Evolutionary conservation across 2,797 vertebrate species (phyloP).

Genomic region (Phaenicophaeus curvirostris): DNA sequence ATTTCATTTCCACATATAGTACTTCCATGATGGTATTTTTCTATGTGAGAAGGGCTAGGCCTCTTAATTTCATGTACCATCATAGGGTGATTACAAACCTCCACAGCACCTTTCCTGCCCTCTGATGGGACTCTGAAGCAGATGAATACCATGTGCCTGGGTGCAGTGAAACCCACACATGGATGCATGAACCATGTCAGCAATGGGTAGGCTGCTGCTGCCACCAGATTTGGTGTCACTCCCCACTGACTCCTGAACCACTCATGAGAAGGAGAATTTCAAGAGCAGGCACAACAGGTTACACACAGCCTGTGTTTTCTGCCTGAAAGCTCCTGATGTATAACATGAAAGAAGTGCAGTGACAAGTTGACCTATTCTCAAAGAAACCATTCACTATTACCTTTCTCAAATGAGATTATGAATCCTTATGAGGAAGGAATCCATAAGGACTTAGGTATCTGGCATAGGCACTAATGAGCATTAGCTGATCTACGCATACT

Average conservation of each 20-base stretch:
- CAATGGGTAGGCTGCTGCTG: not conserved
- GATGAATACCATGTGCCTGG: rapidly evolving
- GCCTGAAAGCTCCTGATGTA: not conserved
- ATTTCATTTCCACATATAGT: not conserved
- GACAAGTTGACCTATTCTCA: not conserved
- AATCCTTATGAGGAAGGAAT: not conserved
- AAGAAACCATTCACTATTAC: not conserved
- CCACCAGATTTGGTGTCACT: not conserved
- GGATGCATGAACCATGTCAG: too few relatives aligned
- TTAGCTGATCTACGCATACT: not conserved
- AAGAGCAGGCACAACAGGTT: not conserved
- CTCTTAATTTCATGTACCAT: not conserved
- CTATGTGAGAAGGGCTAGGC: not conserved
- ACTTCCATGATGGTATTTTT: not conserved
- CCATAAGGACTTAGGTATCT: not conserved
- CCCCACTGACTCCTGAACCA: not conserved
- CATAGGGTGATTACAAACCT: not conserved
- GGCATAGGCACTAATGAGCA: not conserved
- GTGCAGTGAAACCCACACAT: not conserved
- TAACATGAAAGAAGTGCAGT: not conserved
- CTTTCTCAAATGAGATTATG: not conserved
- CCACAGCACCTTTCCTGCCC: not conserved
- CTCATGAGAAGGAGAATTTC: not conserved
- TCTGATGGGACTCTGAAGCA: not conserved
- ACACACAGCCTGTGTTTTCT: not conserved